phyloP scores from a whole-genome alignment of 2,888 invertebrate genomes.

The Catocala sponsa region DNA sequence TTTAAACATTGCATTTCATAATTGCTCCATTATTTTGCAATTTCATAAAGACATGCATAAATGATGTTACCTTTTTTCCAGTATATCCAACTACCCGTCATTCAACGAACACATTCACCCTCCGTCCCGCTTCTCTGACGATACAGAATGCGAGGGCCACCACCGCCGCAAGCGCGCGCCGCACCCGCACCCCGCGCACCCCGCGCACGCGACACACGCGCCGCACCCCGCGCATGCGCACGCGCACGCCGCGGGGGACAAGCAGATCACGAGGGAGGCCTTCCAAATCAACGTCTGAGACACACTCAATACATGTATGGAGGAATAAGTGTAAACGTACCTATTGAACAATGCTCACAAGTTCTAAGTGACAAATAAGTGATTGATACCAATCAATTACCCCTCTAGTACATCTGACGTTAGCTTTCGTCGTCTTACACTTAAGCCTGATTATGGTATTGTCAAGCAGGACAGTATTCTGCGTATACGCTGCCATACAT shows the following conservation, averaged over 20 bases:
- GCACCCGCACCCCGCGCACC: conserved; percentile 63
- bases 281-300: conserved; percentile 94
- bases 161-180: conserved; percentile 77
- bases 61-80: conserved; percentile 65
- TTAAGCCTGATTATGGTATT: background rate
- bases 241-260: conserved; percentile 70
- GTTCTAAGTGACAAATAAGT: background rate
- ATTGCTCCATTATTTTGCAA: too few relatives aligned
- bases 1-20: too few relatives aligned
- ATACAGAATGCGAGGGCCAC: conserved; percentile 89
- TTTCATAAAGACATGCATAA: background rate
- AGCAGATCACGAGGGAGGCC: conserved; percentile 89
- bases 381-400: background rate
- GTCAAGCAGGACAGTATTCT: conserved; percentile 17
- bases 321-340: conserved; percentile 14
- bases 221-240: conserved; percentile 20
- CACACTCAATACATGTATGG: conserved; percentile 18
- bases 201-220: conserved; percentile 56
- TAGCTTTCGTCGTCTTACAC: background rate
- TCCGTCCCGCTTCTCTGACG: conserved; percentile 95
- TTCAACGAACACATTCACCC: conserved; percentile 95
- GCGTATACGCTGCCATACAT: conserved; percentile 32
- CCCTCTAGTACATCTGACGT: too few relatives aligned
- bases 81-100: conserved; percentile 93
- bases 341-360: background rate